Evolutionary conservation across 2,797 vertebrate species (phyloP), one percentile per base, ranked within the genome.

Genomic region (Loris lydekkerianus): DNA sequence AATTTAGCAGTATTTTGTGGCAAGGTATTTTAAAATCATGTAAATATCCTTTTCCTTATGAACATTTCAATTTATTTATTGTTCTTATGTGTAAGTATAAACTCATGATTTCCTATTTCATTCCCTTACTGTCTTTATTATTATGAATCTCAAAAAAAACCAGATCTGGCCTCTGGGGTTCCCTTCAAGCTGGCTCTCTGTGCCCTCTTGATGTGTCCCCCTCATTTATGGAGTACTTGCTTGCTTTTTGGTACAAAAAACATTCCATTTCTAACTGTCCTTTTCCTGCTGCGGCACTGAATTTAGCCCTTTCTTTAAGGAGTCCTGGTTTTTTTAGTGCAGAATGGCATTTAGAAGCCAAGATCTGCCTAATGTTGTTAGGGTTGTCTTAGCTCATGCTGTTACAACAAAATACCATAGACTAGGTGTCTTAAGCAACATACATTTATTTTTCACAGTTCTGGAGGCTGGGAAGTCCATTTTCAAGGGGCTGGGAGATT

Each of bases 61-160:
- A 89, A 29, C 46, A 85, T 49, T 85, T 93, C 7, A 31, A 78
- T 78, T 46, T 86, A 14, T 84, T 82, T 60, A 89, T 89, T 89
- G 78, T 84, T 84, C 85, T 40, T 60, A 69, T 80, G 76, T 49
- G 61, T 72, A 63, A 40, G 34, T 49, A 70, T 34, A 49, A n/a
- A 60, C n/a, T 80, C 65, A 17, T 72, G 81, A 78, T 69, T 85
- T 53, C 43, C 31, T 72, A 31, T 29, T 72, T 89, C 80, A 70
- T 31, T 89, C 2, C 21, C 29, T 81, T 93, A 75, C 14, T 40
- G 34, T 69, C 34, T 78, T 92, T 78, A 69, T 58, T 58, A 61
- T 86, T n/a, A 92, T 53, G 65, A 63, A 18, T 23, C 23, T 73
- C 43, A 78, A 67, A 58, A 13, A 85, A 81, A 23, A 31, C 20